Conservation (phyloP, 2,797 vertebrate genomes). For the Morus bassanus region DNA sequence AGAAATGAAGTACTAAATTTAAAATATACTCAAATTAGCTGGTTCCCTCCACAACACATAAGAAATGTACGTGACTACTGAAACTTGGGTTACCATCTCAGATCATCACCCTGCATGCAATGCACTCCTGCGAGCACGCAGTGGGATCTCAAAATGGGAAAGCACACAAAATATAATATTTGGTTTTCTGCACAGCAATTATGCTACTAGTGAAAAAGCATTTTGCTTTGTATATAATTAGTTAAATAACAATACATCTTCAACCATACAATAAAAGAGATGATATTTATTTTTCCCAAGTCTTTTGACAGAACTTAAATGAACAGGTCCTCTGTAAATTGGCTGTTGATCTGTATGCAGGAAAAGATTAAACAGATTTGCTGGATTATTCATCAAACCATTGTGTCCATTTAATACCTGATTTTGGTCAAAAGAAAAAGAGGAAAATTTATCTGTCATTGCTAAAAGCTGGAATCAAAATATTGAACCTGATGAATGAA, state of each 20-base stretch:
- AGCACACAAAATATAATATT: not conserved
- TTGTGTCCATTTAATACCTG: not conserved
- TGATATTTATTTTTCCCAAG: not conserved
- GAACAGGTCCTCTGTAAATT: slow-evolving; percentile 12
- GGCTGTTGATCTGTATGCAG: not conserved
- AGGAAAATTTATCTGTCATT: not conserved
- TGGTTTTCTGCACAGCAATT: not conserved
- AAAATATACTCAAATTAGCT: not conserved
- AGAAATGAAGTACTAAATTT: not conserved
- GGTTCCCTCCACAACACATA: not conserved
- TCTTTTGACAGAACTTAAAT: not conserved
- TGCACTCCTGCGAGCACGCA: not conserved
- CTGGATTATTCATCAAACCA: slow-evolving; percentile 49
- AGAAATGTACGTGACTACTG: not conserved
- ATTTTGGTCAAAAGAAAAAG: not conserved
- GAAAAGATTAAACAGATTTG: not conserved
- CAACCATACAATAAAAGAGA: not conserved
- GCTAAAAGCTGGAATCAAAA: not conserved
- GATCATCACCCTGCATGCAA: not conserved
- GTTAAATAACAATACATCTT: not conserved
- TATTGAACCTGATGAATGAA: not conserved
- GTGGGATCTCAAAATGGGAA: not conserved
- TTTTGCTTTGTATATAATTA: not conserved
- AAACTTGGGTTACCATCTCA: not conserved
- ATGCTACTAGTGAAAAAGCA: not conserved